Base-by-base conservation (phyloP, 2,113 vertebrate species). In the Elgaria multicarinata region DNA sequence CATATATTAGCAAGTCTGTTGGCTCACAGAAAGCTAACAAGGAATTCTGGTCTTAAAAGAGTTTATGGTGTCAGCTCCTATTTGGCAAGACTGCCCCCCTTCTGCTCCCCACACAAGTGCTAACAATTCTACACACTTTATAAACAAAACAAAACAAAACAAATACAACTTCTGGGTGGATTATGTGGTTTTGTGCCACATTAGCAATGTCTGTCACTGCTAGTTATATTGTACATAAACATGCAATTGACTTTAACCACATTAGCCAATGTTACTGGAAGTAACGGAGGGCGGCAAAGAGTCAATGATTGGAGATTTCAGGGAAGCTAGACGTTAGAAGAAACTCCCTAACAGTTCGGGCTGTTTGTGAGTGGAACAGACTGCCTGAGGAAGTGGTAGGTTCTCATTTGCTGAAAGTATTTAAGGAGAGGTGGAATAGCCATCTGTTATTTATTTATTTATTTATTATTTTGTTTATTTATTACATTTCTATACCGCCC, bases 21-120 rank as follows among this genome's bases (percentile, higher is more conserved):
- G 3, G 46, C 44, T 72, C 83, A 84, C 83, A 90, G 18, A 71
- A 91, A n/a, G 53, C 86, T 90, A 93, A 58, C 33, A 93, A 82
- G 76, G 8, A 72, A 92, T 94, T 39, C 72, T 66, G 31, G 42
- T 66, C 24, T 62, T 81, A 22, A n/a, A n/a, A 62, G n/a, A 81
- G 33, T 3, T n/a, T 13, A 81, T 20, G 33, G 78, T 28, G 31
- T 28, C 16, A 55, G 12, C 31, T 82, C 79, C 55, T 82, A 66
- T 66, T 39, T 82, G 55, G 50, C 24, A 26, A 7, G 55, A 26
- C 31, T n/a, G 16, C 22, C 18, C 18, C 22, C 58, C 55, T 58
- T 1, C 12, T 58, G 3, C 55, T 12, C 16, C 58, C 42, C 14
- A 31, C 36, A 31, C 76, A 50, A 50, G 12, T 33, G 18, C 31